Evolutionary conservation across 2,113 vertebrate genomes (phyloP), one percentile per base, ranked within the genome.

Genomic region (Lipophrys pholis): DNA sequence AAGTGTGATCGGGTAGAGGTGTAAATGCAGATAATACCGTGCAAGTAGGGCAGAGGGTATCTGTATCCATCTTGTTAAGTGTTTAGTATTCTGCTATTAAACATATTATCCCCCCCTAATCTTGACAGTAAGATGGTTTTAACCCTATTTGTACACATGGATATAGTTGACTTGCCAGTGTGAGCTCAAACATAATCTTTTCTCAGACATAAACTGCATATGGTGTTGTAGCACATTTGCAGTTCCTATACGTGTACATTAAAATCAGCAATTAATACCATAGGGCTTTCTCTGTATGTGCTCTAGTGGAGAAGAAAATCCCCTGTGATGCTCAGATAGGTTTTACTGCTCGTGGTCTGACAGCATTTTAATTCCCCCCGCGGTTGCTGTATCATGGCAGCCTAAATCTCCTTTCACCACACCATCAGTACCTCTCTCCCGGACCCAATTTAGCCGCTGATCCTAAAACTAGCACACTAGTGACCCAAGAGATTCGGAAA

Each of bases 301-400:
- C 71, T 81, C 68, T 46, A 67, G 75, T 84, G 80, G 78, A 69
- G 84, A 73, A 52, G 81, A 77, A 80, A 87, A 87, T 85, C 86
- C 78, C 76, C 3, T 12, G 77, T 57, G 76, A 80, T 71, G 77
- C 81, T 82, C 56, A 59, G 62, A 87, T 87, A 72, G 74, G 70
- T 87, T 91, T 88, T 81, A 82, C 71, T 73, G 70, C 89, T 84
- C 14, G 49, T 50, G 53, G 84, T 68, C 70, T 83, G 82, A 87
- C 84, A 85, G 84, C 50, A 1, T 90, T 90, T 87, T 85, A 87
- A 91, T 89, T 90, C 87, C 86, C 87, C 73, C 48, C 4, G 85
- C 79, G 52, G 81, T 83, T 83, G 53, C 63, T 68, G 80, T 89
- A 87, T 90, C 87, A 82, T 63, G 82, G 77, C 73, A 74, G 71